Evolutionary conservation across 2,797 vertebrate genomes (phyloP), one percentile per base, ranked within the genome.

Genomic region (Galagoides demidoff): DNA sequence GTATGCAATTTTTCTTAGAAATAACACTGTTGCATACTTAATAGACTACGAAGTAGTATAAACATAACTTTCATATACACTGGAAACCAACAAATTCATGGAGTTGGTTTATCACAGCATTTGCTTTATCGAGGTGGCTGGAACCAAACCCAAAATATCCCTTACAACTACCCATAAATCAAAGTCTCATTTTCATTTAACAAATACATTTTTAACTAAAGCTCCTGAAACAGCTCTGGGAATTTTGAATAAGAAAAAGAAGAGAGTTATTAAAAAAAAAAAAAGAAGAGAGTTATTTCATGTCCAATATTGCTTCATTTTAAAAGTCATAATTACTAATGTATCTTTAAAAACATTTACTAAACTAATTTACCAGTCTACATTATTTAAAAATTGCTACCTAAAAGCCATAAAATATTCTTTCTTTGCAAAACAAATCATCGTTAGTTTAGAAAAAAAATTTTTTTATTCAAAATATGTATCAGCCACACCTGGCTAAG

Each of bases 401-500:
- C 19, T 57, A 97, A 73, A 9, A 84, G 61, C 59, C 84, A 91
- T 73, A 85, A 87, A 96, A 93, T 16, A 76, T 86, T 1, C 37
- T 96, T 96, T 85, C 91, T 96, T 45, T 94, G 59, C 82, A 97
- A 97, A 96, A 76, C 45, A 87, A 95, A 97, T 93, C 93, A 95
- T 45, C 73, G 64, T 95, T 96, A 55, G 49, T 82, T 96, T 97
- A 95, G 31, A 96, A 95, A 25, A 63, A 73, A 96, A 88, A 57
- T 89, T 63, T 92, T 95, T 97, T 96, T 85, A 97, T 86, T 90
- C 31, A 97, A 95, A 92, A 95, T 97, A 74, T 93, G 45, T 87
- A 89, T n/a, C 93, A 97, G 92, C 64, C 59, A 95, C 97, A 98
- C 95, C 97, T 98, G 97, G 39, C 76, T 95, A 95, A 97, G 97